phyloP scores from a whole-genome alignment of 2,888 invertebrate species.

The Imbricaverruca yamaguchii region DNA sequence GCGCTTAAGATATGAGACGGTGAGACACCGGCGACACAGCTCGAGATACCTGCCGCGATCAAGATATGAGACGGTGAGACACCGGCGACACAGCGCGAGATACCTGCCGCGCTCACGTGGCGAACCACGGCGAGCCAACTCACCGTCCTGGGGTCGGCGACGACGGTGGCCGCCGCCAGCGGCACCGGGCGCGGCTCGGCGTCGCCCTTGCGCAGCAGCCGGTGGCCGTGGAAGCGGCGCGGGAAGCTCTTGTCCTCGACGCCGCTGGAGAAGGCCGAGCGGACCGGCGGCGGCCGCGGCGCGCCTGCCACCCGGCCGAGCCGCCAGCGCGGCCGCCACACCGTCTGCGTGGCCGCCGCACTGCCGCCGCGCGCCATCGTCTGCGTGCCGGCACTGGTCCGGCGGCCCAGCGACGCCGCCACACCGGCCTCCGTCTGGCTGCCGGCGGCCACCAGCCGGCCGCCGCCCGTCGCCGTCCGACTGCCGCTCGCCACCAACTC shows the following conservation, averaged over 20 bases:
- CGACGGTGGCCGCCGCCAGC: not conserved
- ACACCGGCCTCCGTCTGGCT: not conserved
- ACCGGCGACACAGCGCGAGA: no score
- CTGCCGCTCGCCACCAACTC: not conserved
- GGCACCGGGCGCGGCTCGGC: not conserved
- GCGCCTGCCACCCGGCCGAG: not conserved
- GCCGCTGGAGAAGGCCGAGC: no score
- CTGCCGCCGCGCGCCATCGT: not conserved
- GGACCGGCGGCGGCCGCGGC: not conserved
- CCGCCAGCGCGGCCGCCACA: not conserved
- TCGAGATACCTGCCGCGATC: no score
- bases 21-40: no score
- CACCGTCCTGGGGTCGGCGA: not conserved
- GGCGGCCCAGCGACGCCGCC: not conserved
- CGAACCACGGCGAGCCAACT: not conserved
- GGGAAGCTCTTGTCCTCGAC: not conserved
- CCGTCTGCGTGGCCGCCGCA: not conserved
- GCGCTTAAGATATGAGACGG: no score
- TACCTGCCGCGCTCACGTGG: no score
- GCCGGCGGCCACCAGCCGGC: not conserved
- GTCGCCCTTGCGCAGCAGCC: not conserved
- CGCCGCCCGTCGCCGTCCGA: not conserved
- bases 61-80: no score
- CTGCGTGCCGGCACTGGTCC: not conserved
- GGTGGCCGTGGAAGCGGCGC: conserved; percentile 8